Base-by-base conservation (phyloP, 2,797 vertebrate genomes). In the Chaenodraco wilsoni region DNA sequence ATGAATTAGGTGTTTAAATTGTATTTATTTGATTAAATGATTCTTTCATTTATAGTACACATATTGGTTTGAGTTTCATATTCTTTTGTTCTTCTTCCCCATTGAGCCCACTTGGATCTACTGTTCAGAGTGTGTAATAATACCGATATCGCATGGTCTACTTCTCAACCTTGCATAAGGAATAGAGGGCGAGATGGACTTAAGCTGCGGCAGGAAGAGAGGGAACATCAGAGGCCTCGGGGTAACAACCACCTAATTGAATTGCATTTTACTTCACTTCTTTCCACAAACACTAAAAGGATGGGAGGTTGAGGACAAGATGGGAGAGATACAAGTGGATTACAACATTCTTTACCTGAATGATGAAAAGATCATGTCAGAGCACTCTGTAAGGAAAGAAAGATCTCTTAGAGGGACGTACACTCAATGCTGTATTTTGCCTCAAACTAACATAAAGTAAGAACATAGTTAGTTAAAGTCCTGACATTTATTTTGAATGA, bases 191-290 rank as follows among this genome's bases (percentile, higher is more conserved):
- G 56, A 76, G 58, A 69, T 49, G n/a, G 51, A 72, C 50, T 58
- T 41, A 41, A 73, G 70, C 51, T 65, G 70, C 65, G 75, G 77
- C 69, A 81, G 57, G 54, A 67, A 52, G 58, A 68, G 76, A 83
- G 72, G 83, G 92, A 92, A 93, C 91, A 90, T 78, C 77, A 76
- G 55, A 83, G 44, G 86, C 91, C 91, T 86, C 65, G 13, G 89
- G 92, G 85, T 73, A 84, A 78, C 78, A 87, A 76, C 86, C 84
- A 84, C 84, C 84, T 89, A 89, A 91, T 87, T 91, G 88, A 91
- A 90, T 86, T 88, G 74, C 84, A 91, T 93, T 91, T 91, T 91
- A 92, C 81, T 90, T 90, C 65, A 65, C 86, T 88, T 65, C 84
- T 84, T 84, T 81, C 56, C 64, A 82, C 71, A 72, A 87, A 87